Evolutionary conservation across 2,797 vertebrate species (phyloP), one percentile per base, ranked within the genome.

Genomic region (Champsocephalus gunnari): DNA sequence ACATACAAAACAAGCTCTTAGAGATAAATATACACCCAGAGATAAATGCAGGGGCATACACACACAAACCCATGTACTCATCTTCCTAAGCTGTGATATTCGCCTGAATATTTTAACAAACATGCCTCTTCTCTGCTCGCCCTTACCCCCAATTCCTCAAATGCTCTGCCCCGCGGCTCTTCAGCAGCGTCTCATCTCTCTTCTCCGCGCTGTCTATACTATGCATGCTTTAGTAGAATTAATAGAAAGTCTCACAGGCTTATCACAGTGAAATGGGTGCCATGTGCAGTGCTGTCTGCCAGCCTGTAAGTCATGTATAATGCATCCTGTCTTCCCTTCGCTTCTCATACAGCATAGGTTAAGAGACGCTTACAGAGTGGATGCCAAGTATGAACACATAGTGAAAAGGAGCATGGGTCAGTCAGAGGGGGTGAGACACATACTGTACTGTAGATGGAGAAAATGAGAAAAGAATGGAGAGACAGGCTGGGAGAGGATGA

Each of bases 261-360:
- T 83, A 88, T 87, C 84, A 77, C 86, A 79, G 80, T 58, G 51
- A 85, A 81, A 82, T 72, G 76, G 75, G 83, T 85, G 89, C 84
- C 89, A 84, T 90, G 88, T 79, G 87, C 86, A 53, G 72, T 3
- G 76, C 84, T 84, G 80, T 84, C 85, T 89, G 80, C 85, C 85
- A 73, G 83, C 82, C 86, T 87, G 87, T 86, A 87, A 82, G 85
- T 90, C 87, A 93, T 93, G 89, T 90, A 88, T 92, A 90, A 93
- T 92, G 83, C 86, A 92, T 89, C 77, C 78, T 66, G 82, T 72
- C 81, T 73, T 67, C 72, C 61, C 50, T 74, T 72, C 51, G n/a
- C 84, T 85, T 38, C 66, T 80, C 61, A 81, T 73, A 80, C 82
- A 60, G 78, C 44, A 4, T 68, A 86, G 82, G 85, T 85, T 79